Evolutionary conservation across 1,140 invertebrate genomes (phyloP).

Genomic region (Trachelipus rathkii): DNA sequence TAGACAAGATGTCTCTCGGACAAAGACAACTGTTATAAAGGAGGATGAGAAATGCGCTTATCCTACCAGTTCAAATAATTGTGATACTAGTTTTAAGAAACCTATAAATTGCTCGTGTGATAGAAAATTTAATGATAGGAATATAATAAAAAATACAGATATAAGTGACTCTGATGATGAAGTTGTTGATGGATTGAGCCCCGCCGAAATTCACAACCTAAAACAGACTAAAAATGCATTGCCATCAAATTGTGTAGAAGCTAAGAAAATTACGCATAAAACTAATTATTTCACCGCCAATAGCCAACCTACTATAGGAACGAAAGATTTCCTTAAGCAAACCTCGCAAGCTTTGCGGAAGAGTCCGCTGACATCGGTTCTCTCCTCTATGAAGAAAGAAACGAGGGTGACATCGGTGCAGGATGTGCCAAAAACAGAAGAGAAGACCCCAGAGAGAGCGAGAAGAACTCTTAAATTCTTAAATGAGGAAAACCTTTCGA

Average conservation of each 20-base stretch:
- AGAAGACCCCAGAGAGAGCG: slow-evolving; percentile 16
- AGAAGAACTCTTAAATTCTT: slow-evolving; percentile 35
- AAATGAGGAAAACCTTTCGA: background rate
- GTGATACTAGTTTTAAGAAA: slow-evolving; percentile 13
- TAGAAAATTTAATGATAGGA: background rate
- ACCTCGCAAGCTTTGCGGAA: slow-evolving; percentile 32
- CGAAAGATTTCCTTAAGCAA: slow-evolving; percentile 30
- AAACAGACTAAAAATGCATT: slow-evolving; percentile 11
- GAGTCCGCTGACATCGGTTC: slow-evolving; percentile 34
- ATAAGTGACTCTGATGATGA: background rate
- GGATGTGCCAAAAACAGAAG: slow-evolving; percentile 22
- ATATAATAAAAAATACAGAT: slow-evolving; percentile 13
- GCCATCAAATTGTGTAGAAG: slow-evolving; percentile 26
- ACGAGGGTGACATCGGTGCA: slow-evolving; percentile 20
- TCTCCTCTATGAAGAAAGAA: slow-evolving; percentile 36
- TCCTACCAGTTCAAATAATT: slow-evolving; percentile 10
- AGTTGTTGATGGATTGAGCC: background rate
- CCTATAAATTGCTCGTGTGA: background rate
- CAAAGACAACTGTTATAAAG: background rate
- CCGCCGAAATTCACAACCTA: background rate
- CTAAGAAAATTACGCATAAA: slow-evolving; percentile 36
- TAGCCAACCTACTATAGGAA: slow-evolving; percentile 30
- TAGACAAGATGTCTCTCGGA: background rate
- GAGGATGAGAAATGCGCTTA: background rate
- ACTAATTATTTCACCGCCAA: slow-evolving; percentile 33